These are phyloP conservation scores for Ptychochromis oligacanthus DNA, from an alignment of 2,113 vertebrate genomes.

Conservation along the genomic window DNA sequence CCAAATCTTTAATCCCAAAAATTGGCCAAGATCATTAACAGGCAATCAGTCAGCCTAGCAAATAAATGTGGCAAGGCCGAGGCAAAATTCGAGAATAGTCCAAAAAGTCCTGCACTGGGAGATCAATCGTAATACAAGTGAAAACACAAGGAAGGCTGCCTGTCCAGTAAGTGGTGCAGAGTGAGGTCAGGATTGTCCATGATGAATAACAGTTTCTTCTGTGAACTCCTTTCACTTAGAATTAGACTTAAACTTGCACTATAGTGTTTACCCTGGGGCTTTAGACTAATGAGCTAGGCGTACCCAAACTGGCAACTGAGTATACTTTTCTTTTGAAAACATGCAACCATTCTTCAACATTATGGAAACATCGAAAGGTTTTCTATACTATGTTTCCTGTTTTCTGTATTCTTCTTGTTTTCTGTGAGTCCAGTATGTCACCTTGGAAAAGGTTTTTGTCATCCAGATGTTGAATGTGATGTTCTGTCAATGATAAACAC, in stretches of 20 bases:
- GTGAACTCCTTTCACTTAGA: no score
- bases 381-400: not conserved
- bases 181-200: not conserved
- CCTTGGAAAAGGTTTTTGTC: not conserved
- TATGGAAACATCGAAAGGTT: not conserved
- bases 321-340: not conserved
- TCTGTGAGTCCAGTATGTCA: no score
- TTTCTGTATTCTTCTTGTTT: no score
- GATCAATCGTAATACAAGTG: no score
- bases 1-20: not conserved
- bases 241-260: no score
- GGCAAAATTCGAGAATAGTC: no score
- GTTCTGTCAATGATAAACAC: not conserved
- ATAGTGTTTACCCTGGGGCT: not conserved
- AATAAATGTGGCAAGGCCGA: no score
- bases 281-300: not conserved
- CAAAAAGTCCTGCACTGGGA: no score
- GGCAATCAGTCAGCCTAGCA: not conserved
- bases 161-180: no score
- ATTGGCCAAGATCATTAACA: not conserved
- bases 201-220: no score
- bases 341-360: not conserved
- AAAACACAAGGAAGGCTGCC: no score
- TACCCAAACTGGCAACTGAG: not conserved
- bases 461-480: not conserved